Evolutionary conservation across 2,113 vertebrate species (phyloP), one percentile per base, ranked within the genome.

Genomic region (Centropristis striata): DNA sequence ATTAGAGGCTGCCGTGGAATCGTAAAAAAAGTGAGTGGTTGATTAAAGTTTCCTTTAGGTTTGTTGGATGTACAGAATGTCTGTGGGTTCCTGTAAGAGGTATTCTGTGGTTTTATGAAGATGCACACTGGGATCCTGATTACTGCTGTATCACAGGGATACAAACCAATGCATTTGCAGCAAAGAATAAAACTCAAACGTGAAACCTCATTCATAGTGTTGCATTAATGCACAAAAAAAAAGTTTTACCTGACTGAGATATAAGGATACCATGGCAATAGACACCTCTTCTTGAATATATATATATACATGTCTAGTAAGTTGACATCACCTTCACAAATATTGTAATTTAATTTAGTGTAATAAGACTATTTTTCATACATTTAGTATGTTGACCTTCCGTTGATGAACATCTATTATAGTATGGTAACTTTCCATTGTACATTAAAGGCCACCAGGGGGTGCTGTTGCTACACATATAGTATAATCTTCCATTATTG

Each of bases 71-170:
- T 88, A 36, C 32, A 71, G 67, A 65, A 81, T 80, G 57, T 75
- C 54, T 68, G 55, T 77, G 70, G 46, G 55, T 75, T 64, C 41
- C 51, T 65, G 16, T 27, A 57, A 72, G 27, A 60, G 55, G 71
- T 86, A 28, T 81, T 79, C 53, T 86, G 80, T 87, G 85, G 67
- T 85, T 90, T 85, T 74, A 59, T 81, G 61, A 81, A 61, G 32
- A 71, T 65, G 27, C 37, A 85, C 77, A 72, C 86, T 77, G 73
- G 72, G 81, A 85, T 61, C 58, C 32, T n/a, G 57, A 70, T 78
- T 13, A 53, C 71, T 86, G 78, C 71, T 89, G 58, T 90, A 63
- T 84, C 36, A 46, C 18, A 39, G 65, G 25, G 60, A 72, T 28
- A 41, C 71, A 66, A 69, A 72, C 4, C 44, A 83, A 82, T 80